A percentile compares a stretch with the other conserved stretches of the same genome.
Conservation (phyloP, 2,888 invertebrate species). For the Drosophila parthenogenetica region DNA sequence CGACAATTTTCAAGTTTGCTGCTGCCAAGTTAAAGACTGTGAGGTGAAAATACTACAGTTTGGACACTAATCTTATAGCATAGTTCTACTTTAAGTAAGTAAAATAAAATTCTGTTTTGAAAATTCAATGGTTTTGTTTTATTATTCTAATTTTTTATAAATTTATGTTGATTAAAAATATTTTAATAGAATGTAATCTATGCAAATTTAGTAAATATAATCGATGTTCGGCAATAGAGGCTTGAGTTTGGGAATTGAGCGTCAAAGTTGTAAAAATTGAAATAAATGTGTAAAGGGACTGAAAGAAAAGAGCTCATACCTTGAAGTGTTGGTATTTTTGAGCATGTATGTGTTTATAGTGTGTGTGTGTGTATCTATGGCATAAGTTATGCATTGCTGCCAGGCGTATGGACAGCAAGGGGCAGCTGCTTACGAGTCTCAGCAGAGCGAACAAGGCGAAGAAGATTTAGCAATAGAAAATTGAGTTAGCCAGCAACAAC, state of each 20-base stretch:
- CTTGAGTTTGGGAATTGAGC: slow-evolving; percentile 39
- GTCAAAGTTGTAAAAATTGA: slow-evolving; percentile 64
- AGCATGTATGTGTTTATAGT: slow-evolving; percentile 3
- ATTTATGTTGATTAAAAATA: slow-evolving; percentile 69
- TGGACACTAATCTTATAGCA: no score
- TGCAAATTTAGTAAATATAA: slow-evolving; percentile 65
- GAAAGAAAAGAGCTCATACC: slow-evolving; percentile 35
- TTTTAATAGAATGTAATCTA: slow-evolving; percentile 73
- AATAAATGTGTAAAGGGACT: slow-evolving; percentile 75
- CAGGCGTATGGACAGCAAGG: slow-evolving; percentile 43
- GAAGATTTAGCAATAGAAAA: slow-evolving; percentile 79
- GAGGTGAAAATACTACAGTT: no score
- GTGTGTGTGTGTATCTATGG: slow-evolving; percentile 36
- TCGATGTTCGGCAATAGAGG: slow-evolving; percentile 5
- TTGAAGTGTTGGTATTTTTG: slow-evolving; percentile 8
- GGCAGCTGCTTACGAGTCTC: slow-evolving; percentile 55
- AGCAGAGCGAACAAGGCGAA: slow-evolving; percentile 36
- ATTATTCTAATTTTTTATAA: slow-evolving; percentile 50
- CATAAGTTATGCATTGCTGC: slow-evolving; percentile 58
- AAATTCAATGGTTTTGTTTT: not conserved
- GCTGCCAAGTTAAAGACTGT: slow-evolving; percentile 6
- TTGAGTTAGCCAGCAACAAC: slow-evolving; percentile 71
- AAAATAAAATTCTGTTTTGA: no score
- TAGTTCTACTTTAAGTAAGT: no score
- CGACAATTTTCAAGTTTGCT: slow-evolving; percentile 9